Percentiles rank a stretch among this genome's conserved stretches.
These are phyloP conservation scores for Tauraco hartlaubi DNA, from an alignment of 2,797 vertebrate species.

Conservation along the genomic window DNA sequence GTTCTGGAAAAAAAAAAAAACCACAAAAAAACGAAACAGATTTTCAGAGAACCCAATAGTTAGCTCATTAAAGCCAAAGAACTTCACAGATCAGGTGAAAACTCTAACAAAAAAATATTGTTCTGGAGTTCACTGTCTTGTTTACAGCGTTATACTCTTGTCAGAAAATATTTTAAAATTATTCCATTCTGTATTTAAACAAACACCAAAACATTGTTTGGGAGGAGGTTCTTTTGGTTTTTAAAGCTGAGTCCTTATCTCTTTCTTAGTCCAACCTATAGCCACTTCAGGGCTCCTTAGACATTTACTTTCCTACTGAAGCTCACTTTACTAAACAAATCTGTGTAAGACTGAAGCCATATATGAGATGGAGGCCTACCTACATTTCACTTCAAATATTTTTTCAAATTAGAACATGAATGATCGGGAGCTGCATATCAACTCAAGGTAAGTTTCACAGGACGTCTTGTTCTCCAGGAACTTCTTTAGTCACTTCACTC, in stretches of 20 bases:
- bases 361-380: fast-evolving
- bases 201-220: not conserved
- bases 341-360: not conserved
- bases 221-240: not conserved
- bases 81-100: not conserved
- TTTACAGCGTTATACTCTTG: not conserved
- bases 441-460: not conserved
- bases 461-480: not conserved
- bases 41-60: not conserved
- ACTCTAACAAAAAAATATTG: not conserved
- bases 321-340: not conserved
- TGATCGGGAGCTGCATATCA: fast-evolving
- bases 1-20: not conserved
- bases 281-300: not conserved
- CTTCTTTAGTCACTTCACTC: not conserved
- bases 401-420: not conserved
- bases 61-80: not conserved
- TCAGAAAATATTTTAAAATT: not conserved
- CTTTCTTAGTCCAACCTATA: not conserved
- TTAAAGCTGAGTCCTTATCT: not conserved
- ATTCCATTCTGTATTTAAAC: not conserved
- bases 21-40: no score
- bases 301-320: not conserved
- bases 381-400: not conserved
- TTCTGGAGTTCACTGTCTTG: not conserved